Conservation (phyloP, 2,888 invertebrate species). For the Limnephilus rhombicus region DNA sequence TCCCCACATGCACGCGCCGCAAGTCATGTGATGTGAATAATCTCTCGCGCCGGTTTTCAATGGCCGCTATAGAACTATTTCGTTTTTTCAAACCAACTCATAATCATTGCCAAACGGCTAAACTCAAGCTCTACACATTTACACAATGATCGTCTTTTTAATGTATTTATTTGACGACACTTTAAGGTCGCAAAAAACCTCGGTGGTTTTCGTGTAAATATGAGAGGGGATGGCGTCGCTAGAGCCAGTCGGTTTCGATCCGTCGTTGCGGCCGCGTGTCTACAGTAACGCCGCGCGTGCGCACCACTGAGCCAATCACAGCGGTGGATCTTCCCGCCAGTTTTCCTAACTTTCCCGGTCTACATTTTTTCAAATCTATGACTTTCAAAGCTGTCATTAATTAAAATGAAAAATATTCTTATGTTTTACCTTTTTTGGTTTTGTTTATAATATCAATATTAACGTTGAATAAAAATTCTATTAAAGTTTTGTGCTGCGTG, state of each 20-base stretch:
- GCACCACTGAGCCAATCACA: constrained; percentile 43
- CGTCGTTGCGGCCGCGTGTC: constrained; percentile 62
- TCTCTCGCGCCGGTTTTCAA: neutral
- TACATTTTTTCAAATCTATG: neutral
- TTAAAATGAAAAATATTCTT: neutral
- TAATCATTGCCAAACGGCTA: constrained; percentile 35
- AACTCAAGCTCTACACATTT: neutral
- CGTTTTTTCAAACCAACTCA: constrained; percentile 12
- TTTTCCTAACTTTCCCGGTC: constrained; percentile 49
- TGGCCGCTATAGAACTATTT: neutral
- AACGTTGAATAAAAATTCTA: neutral
- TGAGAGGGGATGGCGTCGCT: constrained; percentile 51
- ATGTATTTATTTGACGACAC: constrained; percentile 6
- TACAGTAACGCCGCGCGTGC: constrained; percentile 38
- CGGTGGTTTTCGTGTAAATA: neutral
- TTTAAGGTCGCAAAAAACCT: constrained; percentile 50
- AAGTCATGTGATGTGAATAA: neutral
- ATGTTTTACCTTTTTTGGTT: neutral
- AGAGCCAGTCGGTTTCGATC: constrained; percentile 63
- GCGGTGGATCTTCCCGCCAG: constrained; percentile 42
- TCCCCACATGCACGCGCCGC: neutral
- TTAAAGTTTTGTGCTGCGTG: constrained; percentile 12
- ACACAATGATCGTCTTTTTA: neutral
- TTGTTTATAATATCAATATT: neutral
- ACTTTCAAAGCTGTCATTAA: neutral